A percentile compares a stretch with the other conserved stretches of the same genome.
Evolutionary conservation across 1,140 invertebrate species (phyloP).

Genomic region (Amyelois transitella): DNA sequence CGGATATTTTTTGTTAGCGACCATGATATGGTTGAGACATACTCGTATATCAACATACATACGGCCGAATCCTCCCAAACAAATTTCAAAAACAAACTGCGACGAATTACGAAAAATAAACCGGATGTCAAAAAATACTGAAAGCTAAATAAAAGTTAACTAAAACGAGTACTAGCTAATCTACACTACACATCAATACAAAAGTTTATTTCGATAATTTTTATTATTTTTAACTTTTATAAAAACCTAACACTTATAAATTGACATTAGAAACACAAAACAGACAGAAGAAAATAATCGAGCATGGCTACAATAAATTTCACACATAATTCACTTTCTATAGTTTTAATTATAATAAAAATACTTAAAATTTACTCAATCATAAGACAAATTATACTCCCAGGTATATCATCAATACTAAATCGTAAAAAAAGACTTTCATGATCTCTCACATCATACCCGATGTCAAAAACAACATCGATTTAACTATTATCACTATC

Average conservation of each 20-base stretch:
- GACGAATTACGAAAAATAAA: neutral
- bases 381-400: too few species aligned
- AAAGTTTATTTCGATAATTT: slow-evolving; percentile 16
- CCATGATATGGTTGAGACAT: too few species aligned
- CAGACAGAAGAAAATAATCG: too few species aligned
- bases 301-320: too few species aligned
- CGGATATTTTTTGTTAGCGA: too few species aligned
- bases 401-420: too few species aligned
- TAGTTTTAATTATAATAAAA: too few species aligned
- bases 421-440: too few species aligned
- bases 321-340: too few species aligned
- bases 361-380: too few species aligned
- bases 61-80: too few species aligned
- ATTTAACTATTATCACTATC: slow-evolving; percentile 63
- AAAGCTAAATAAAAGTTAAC: slow-evolving; percentile 2
- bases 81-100: neutral
- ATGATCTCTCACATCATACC: neutral
- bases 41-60: too few species aligned
- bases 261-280: slow-evolving; percentile 10
- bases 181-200: slow-evolving; percentile 6
- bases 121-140: neutral
- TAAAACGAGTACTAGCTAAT: neutral
- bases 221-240: slow-evolving; percentile 19
- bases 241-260: slow-evolving; percentile 27
- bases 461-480: neutral